Conservation (phyloP, 2,888 invertebrate species). For the Entomobrya multifasciata region DNA sequence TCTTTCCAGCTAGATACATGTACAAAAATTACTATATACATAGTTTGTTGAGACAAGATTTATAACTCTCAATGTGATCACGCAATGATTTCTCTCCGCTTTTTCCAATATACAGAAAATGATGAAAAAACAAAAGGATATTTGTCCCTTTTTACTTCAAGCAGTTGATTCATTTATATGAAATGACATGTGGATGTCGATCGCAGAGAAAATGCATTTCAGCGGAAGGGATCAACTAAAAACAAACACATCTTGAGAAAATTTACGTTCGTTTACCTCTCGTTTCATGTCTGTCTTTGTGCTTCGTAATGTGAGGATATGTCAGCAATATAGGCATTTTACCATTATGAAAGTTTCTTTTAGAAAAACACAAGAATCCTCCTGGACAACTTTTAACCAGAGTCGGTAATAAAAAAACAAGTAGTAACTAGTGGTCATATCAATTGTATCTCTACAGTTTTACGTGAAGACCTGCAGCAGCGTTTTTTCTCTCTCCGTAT, state of each 20-base stretch:
- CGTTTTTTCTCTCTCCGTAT: slow-evolving; percentile 23
- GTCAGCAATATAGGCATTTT: slow-evolving; percentile 20
- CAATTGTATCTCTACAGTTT: slow-evolving; percentile 45
- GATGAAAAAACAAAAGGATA: neutral
- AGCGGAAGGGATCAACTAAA: neutral
- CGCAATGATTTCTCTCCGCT: too few relatives aligned
- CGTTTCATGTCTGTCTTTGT: neutral
- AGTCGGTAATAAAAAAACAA: slow-evolving; percentile 44
- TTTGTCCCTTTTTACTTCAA: neutral
- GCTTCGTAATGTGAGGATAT: slow-evolving; percentile 19
- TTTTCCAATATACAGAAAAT: neutral
- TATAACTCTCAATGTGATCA: too few relatives aligned
- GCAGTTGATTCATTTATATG: neutral
- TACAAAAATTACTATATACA: too few relatives aligned
- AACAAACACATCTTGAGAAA: neutral
- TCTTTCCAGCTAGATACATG: too few relatives aligned
- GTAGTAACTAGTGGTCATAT: slow-evolving; percentile 46
- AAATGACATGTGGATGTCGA: slow-evolving; percentile 30
- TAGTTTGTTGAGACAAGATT: too few relatives aligned
- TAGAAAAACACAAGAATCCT: neutral
- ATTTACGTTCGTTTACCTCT: too few relatives aligned
- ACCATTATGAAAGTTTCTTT: neutral
- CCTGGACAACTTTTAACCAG: slow-evolving; percentile 36
- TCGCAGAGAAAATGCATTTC: slow-evolving; percentile 29
- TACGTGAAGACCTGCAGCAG: slow-evolving; percentile 54